Evolutionary conservation across 2,888 invertebrate genomes (phyloP).

Genomic region (Ormyrus rosae): DNA sequence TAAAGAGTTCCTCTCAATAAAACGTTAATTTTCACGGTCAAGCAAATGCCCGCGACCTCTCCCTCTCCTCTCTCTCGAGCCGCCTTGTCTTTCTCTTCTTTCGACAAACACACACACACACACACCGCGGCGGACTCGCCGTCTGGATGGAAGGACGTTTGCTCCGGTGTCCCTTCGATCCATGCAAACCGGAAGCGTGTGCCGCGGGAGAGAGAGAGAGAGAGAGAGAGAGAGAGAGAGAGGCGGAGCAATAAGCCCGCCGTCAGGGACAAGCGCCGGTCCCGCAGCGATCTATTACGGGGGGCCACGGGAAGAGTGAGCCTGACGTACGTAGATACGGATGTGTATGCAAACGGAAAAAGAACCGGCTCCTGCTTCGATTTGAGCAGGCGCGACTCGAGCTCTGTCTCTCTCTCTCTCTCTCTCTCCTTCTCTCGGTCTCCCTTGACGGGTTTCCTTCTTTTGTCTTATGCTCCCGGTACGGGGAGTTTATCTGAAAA

Average conservation of each 20-base stretch:
- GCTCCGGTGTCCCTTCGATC: conserved; percentile 21
- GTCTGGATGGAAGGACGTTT: conserved; percentile 20
- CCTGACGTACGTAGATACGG: conserved; percentile 25
- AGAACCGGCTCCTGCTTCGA: conserved; percentile 20
- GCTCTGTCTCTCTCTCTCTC: conserved; percentile 15
- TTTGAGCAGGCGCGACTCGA: conserved; percentile 13
- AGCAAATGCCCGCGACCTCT: conserved; percentile 20
- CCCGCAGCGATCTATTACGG: conserved; percentile 59
- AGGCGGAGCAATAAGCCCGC: conserved; percentile 57
- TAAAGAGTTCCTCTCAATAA: conserved; percentile 40
- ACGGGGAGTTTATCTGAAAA: no score
- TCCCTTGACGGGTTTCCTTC: background rate
- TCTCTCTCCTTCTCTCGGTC: background rate
- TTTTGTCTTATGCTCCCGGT: background rate
- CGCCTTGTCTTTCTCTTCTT: background rate
- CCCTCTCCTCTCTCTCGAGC: background rate
- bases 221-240: conserved; percentile 4
- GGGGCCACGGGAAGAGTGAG: conserved; percentile 35
- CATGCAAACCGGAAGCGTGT: conserved; percentile 45
- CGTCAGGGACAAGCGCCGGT: conserved; percentile 59
- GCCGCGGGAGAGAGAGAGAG: conserved; percentile 8
- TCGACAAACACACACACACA: conserved; percentile 15
- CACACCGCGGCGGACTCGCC: background rate
- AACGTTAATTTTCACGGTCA: conserved; percentile 53
- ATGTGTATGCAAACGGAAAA: conserved; percentile 36